Base-by-base conservation (phyloP, 2,797 vertebrate genomes). In the Danio aesculapii region DNA sequence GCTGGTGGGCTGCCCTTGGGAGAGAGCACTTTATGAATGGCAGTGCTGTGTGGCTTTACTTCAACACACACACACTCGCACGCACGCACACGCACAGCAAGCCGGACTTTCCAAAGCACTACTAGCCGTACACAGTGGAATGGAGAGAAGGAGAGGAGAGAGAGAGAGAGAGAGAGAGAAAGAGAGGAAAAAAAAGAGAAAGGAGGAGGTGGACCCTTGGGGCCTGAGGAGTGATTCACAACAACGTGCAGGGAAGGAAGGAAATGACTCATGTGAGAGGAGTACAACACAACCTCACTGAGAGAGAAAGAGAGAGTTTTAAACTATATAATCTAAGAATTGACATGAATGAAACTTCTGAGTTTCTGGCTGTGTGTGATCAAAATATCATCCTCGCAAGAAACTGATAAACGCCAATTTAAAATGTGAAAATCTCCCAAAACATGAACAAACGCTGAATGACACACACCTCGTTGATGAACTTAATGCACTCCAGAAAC, bases 201-300 rank as follows among this genome's bases (percentile, higher is more conserved):
- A 93, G 77, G 74, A 89, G 46, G 14, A 89, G 6, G 84, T 94
- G 93, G 95, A 94, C 95, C 91, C 92, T 92, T 92, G 93, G 95
- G 96, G 96, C 94, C 90, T 47, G 17, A 74, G 69, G 91, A 94
- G 94, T 97, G 97, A 98, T 96, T 98, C 97, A 97, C 95, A 96
- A 95, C 94, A 96, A 96, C 96, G 96, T 97, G 95, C 96, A 96
- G 95, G 95, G 96, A 97, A 98, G 96, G 96, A 97, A 98, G 97
- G 97, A 99, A 99, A 96, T 98, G 97, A 98, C 95, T 98, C 96
- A 97, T 92, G 90, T 86, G 86, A 95, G 95, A 87, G 94, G 92
- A 93, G 94, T 93, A 92, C 91, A 92, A 91, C 93, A 59, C 87
- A 87, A 88, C 85, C 84, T 86, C 86, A 91, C 89, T 74, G 87